phyloP scores from a whole-genome alignment of 1,140 invertebrate genomes.

The Cyclargus thomasi region DNA sequence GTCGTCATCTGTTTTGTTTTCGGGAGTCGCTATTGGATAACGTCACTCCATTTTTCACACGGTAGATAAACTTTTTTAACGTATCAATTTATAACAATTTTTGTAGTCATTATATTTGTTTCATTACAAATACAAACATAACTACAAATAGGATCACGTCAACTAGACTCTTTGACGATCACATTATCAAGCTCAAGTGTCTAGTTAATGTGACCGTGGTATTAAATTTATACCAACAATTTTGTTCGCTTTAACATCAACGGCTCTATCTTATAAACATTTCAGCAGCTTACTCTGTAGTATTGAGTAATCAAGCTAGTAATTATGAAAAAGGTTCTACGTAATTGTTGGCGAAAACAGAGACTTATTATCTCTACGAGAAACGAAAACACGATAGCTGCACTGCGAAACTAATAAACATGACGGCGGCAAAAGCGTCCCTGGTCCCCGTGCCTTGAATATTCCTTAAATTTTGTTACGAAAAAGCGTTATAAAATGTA shows the following conservation, averaged over 20 bases:
- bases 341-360: background rate
- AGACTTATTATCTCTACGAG: background rate
- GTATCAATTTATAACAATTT: too few species aligned
- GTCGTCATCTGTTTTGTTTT: background rate
- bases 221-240: too few species aligned
- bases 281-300: background rate
- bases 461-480: background rate
- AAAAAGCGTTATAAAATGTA: background rate
- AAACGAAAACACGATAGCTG: background rate
- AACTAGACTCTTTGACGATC: too few species aligned
- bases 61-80: background rate
- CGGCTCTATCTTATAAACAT: too few species aligned
- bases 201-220: too few species aligned
- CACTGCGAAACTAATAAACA: slow-evolving; percentile 4
- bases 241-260: too few species aligned
- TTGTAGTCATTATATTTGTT: too few species aligned
- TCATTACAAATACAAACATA: too few species aligned
- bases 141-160: too few species aligned
- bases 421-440: background rate
- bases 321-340: background rate
- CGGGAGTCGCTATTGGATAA: background rate
- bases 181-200: too few species aligned
- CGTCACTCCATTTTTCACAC: background rate
- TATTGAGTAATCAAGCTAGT: background rate
- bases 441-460: background rate